These are phyloP conservation scores for Sesia apiformis DNA, from an alignment of 2,888 invertebrate genomes.

Conservation along the genomic window DNA sequence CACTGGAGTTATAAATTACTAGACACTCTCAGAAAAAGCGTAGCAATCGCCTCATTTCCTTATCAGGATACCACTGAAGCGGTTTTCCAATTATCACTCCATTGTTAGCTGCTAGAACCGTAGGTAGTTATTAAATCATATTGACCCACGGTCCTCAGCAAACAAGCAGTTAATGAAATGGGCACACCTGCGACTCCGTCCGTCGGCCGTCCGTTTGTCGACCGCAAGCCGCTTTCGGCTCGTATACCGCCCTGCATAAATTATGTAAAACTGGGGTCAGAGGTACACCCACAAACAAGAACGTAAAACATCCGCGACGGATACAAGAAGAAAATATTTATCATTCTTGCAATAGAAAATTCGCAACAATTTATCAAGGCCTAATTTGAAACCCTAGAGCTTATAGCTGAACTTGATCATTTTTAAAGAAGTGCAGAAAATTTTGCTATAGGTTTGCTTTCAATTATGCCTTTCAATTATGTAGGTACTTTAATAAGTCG, in stretches of 20 bases:
- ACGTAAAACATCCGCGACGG: conserved; percentile 5
- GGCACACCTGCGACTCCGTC: conserved; percentile 10
- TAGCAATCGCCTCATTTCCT: background rate
- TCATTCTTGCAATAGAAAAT: background rate
- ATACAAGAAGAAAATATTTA: background rate
- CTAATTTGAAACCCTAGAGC: too few relatives aligned
- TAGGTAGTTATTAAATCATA: background rate
- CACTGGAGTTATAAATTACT: too few relatives aligned
- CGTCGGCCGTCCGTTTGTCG: conserved; percentile 1
- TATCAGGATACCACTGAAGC: background rate
- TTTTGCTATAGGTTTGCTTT: too few relatives aligned
- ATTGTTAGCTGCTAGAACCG: background rate
- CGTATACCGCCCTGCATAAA: conserved; percentile 18
- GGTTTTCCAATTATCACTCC: background rate
- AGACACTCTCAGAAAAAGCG: too few relatives aligned
- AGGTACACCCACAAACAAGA: conserved; percentile 11
- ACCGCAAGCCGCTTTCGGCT: conserved; percentile 8
- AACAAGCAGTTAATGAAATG: background rate
- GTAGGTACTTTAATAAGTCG: too few relatives aligned
- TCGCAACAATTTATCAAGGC: too few relatives aligned
- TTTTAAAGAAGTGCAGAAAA: too few relatives aligned
- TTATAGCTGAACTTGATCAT: too few relatives aligned
- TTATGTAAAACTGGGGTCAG: conserved; percentile 21
- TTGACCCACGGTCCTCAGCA: background rate
- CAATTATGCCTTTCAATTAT: too few relatives aligned